Evolutionary conservation across 2,113 vertebrate genomes (phyloP).

Genomic region (Tyto alba): DNA sequence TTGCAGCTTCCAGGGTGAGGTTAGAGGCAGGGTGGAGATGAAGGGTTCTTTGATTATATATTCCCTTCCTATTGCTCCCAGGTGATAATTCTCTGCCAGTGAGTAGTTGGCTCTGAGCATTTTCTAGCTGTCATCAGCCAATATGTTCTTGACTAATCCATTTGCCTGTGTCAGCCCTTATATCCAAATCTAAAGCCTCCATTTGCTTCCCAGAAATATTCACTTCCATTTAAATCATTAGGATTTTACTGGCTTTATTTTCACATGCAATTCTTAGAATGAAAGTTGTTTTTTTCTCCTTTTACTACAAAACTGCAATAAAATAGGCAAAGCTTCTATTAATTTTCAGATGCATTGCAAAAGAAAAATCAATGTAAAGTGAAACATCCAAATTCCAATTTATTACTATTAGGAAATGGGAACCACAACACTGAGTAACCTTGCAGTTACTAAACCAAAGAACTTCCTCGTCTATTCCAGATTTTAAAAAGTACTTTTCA

Average conservation of each 20-base stretch:
- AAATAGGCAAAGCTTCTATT: background rate
- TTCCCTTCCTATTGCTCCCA: background rate
- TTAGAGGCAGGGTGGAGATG: background rate
- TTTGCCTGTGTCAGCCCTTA: background rate
- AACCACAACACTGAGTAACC: background rate
- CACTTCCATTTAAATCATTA: background rate
- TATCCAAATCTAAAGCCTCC: background rate
- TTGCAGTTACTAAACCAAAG: background rate
- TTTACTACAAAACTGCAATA: background rate
- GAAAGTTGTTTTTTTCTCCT: background rate
- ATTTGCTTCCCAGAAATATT: background rate
- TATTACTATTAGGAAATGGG: background rate
- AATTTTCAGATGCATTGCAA: background rate
- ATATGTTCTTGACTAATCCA: background rate
- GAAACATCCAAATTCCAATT: background rate
- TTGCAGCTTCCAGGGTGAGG: background rate
- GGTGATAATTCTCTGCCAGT: background rate
- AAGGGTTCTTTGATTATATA: background rate
- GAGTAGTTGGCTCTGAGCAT: background rate
- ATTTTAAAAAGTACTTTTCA: background rate
- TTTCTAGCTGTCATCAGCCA: background rate
- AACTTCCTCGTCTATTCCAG: background rate
- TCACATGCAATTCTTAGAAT: background rate
- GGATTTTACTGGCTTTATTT: background rate
- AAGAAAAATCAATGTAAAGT: slow-evolving; percentile 14